Evolutionary conservation across 2,113 vertebrate species (phyloP).

Genomic region (Lagenorhynchus albirostris): DNA sequence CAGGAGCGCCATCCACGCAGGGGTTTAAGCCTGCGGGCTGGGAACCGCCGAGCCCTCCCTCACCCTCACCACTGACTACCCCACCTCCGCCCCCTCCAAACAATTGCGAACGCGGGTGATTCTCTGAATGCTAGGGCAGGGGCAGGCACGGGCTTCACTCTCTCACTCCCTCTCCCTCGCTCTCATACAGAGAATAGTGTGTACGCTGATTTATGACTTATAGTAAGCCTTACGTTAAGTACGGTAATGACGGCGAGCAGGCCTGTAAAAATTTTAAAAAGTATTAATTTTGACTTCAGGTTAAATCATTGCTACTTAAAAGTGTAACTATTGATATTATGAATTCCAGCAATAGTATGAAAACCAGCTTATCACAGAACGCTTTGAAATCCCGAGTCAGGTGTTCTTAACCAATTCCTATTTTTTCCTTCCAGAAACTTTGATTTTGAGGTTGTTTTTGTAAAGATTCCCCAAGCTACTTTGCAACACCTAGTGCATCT

Average conservation of each 20-base stretch:
- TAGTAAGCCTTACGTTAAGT: neutral
- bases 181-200: neutral
- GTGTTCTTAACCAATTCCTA: neutral
- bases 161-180: neutral
- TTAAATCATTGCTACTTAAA: constrained; percentile 19
- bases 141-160: neutral
- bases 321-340: neutral
- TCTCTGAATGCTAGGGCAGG: neutral
- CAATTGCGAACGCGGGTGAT: neutral
- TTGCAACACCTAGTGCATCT: neutral
- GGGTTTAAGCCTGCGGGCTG: neutral
- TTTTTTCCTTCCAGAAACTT: constrained; percentile 86
- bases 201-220: neutral
- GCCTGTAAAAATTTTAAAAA: neutral
- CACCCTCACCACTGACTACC: neutral
- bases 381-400: neutral
- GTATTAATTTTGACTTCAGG: neutral
- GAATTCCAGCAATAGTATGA: neutral
- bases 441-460: constrained; percentile 89
- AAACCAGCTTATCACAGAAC: neutral
- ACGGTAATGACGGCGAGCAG: neutral
- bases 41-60: neutral
- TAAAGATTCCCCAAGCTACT: constrained; percentile 85
- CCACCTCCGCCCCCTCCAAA: neutral
- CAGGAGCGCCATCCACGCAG: neutral